These are phyloP conservation scores for Montipora foliosa DNA, from an alignment of 64 coral and sea anemone genomes.

Conservation along the genomic window DNA sequence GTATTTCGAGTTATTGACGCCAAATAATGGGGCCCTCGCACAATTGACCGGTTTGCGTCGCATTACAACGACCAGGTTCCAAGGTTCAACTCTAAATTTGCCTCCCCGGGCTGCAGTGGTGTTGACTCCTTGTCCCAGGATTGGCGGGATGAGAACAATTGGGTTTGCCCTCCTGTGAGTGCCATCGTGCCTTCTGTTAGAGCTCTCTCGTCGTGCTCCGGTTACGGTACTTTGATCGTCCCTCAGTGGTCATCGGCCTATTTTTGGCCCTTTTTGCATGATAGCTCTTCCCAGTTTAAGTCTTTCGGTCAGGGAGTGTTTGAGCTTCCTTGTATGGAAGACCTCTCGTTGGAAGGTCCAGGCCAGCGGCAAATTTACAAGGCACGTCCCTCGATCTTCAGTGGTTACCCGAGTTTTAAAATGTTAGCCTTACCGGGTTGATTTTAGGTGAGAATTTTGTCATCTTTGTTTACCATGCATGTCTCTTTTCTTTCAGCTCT, in stretches of 20 bases:
- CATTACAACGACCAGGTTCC: constrained; percentile 29
- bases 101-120: neutral
- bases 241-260: neutral
- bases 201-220: too few species aligned
- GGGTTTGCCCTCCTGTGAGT: too few species aligned
- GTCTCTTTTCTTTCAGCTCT: too few species aligned
- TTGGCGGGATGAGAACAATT: too few species aligned
- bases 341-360: neutral
- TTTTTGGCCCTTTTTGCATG: neutral
- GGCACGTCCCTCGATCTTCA: too few species aligned
- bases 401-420: too few species aligned
- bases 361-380: neutral
- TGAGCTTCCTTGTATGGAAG: neutral
- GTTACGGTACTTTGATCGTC: too few species aligned
- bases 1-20: constrained; percentile 16
- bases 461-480: too few species aligned
- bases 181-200: too few species aligned
- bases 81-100: constrained; percentile 40
- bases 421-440: too few species aligned
- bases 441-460: too few species aligned
- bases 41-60: constrained; percentile 44
- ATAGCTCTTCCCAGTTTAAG: neutral
- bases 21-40: constrained; percentile 36
- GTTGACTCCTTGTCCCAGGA: too few species aligned
- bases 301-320: neutral